Base-by-base conservation (phyloP, 2,797 vertebrate genomes). In the Acanthis flammea region DNA sequence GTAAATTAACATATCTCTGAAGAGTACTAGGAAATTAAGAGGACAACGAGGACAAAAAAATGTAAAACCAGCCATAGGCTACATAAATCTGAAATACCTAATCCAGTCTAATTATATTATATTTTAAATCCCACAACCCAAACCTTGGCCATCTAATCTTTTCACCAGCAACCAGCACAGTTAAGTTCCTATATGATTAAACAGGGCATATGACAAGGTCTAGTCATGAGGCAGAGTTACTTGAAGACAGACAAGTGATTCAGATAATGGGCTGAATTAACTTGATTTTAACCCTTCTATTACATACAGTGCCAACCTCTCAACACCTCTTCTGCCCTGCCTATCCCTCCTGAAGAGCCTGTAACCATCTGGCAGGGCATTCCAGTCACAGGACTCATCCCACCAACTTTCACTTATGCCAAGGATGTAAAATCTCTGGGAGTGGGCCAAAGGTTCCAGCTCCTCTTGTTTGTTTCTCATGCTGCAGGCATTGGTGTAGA, bases 1-100 rank as follows among this genome's bases (percentile, higher is more conserved):
- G 81, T 86, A 95, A 97, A 98, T 98, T 97, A 97, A 94, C 95
- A 92, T 96, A 97, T 96, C 90, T 96, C 82, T 95, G 89, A 91
- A 88, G 88, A 27, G 62, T 94, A 92, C 86, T 93, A 96, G 86
- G 94, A 97, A 97, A 97, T 97, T 97, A 96, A 95, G 85, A 95
- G 83, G 91, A 96, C 90, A 96, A 94, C 92, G 96, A 97, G 85
- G 84, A 96, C 96, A 97, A 97, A 96, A 71, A 90, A 92, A 89
- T 95, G 75, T 42, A 95, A 97, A 88, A 86, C 71, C 90, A 96
- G 92, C 66, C 88, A 91, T 27, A 77, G 89, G 48, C 92, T 93
- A 86, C 55, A 93, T 73, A 94, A 89, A 90, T 94, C 92, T 68
- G 35, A 96, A 97, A 95, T 97, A 92, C 39, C 70, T 96, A 86